Conservation (phyloP, 2,888 invertebrate species). For the Acanthosepion esculentum region DNA sequence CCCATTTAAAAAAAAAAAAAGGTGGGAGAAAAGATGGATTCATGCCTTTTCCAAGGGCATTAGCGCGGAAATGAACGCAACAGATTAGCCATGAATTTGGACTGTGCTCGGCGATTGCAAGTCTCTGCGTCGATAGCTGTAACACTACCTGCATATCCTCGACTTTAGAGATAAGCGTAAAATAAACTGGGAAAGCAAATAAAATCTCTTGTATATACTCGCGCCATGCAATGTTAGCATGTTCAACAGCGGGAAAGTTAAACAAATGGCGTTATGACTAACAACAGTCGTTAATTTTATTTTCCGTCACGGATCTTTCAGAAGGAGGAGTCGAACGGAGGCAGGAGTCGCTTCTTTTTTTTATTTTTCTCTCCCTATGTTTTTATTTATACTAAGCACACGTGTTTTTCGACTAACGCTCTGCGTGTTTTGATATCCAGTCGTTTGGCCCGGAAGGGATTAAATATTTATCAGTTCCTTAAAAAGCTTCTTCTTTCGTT, state of each 20-base stretch:
- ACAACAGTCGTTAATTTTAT: background rate
- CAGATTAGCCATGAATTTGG: no score
- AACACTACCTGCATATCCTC: no score
- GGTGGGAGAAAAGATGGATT: no score
- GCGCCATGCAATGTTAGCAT: background rate
- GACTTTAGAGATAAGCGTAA: background rate
- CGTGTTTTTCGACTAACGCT: background rate
- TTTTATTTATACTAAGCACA: background rate
- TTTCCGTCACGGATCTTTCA: background rate
- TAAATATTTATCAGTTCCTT: background rate
- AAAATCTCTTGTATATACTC: background rate
- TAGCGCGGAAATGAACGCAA: no score
- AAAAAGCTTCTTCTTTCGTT: background rate
- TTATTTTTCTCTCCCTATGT: background rate
- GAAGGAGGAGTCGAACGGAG: background rate
- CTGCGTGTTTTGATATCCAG: background rate
- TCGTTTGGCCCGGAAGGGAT: background rate
- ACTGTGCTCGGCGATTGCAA: no score
- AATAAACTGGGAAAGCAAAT: background rate
- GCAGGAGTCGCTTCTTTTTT: background rate
- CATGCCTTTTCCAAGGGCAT: no score
- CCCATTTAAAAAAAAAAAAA: no score
- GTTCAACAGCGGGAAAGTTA: background rate
- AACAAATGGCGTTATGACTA: background rate
- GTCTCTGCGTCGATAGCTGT: no score